Evolutionary conservation across 2,113 vertebrate genomes (phyloP), one percentile per base, ranked within the genome.

Genomic region (Leucoraja erinaceus): DNA sequence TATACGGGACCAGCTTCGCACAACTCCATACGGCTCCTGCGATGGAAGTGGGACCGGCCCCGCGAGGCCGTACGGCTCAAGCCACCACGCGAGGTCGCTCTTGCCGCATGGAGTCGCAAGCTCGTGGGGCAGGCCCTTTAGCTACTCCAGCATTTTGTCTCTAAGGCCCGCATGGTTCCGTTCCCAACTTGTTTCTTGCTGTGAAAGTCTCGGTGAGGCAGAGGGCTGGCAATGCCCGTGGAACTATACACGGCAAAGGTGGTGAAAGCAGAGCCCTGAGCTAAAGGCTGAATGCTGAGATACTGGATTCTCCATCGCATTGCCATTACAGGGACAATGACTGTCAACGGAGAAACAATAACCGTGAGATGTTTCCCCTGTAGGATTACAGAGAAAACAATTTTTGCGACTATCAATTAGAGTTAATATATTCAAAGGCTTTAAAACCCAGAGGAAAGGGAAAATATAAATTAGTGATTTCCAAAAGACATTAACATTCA

Each of bases 351-450:
- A 90, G 88, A 70, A 90, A 90, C 66, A 18, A 90, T 70, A 70
- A 90, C 16, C 5, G 31, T 31, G 88, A 70, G 66, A 33, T 70
- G 61, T 70, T 33, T 31, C 16, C 88, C 20, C 88, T 38, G 61
- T 10, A 90, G 61, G 6, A 33, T 90, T 90, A 38, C 66, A 47
- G 33, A 54, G 66, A 91, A 86, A 91, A 72, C 90, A 72, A 47
- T 25, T 33, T 91, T 91, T 38, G 90, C 25, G 25, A 54, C 90
- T 91, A 38, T 91, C 66, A 54, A 91, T 91, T 91, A 72, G 72
- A 91, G 66, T 91, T 91, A 91, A 91, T 91, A 0, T 91, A 72
- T 91, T 72, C 90, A 91, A 91, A 91, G 33, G 90, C 66, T 72
- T 38, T 38, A 86, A 91, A 91, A 25, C 90, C 66, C 16, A 5